A percentile compares a stretch with the other conserved stretches of the same genome.
phyloP scores from a whole-genome alignment of 2,888 invertebrate genomes.

The Drosophila niveifrons region DNA sequence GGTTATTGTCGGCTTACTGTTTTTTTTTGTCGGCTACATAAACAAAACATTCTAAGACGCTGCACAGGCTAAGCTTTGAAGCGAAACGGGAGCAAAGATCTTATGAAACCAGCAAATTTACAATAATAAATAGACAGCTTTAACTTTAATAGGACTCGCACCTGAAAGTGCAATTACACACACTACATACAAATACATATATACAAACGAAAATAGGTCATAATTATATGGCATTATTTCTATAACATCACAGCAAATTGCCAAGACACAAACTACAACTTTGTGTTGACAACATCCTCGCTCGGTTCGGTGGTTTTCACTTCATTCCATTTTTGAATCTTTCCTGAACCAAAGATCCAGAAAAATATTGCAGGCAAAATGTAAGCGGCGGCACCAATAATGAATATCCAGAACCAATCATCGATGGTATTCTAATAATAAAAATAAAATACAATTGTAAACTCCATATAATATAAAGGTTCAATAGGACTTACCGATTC shows the following conservation, averaged over 20 bases:
- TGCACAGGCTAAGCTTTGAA: neutral
- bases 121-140: constrained; percentile 72
- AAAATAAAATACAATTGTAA: neutral
- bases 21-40: constrained; percentile 11
- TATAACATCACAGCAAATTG: constrained; percentile 69
- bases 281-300: constrained; percentile 81
- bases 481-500: constrained; percentile 63
- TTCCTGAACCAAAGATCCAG: constrained; percentile 90
- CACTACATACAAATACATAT: constrained; percentile 14
- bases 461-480: fast-evolving
- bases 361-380: constrained; percentile 90
- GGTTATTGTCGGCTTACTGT: constrained; percentile 32
- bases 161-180: constrained; percentile 27
- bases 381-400: constrained; percentile 90
- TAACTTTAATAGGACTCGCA: constrained; percentile 74
- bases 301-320: constrained; percentile 80
- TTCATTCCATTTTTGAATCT: constrained; percentile 90
- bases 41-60: constrained; percentile 28
- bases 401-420: constrained; percentile 91
- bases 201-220: constrained; percentile 43
- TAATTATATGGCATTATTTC: constrained; percentile 68
- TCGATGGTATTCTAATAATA: constrained; percentile 90
- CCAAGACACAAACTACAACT: constrained; percentile 71
- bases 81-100: constrained; percentile 8
- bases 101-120: constrained; percentile 20